Percentiles rank a stretch among this genome's conserved stretches.
Evolutionary conservation across 1,140 invertebrate genomes (phyloP).

Genomic region (Drosophila varians): DNA sequence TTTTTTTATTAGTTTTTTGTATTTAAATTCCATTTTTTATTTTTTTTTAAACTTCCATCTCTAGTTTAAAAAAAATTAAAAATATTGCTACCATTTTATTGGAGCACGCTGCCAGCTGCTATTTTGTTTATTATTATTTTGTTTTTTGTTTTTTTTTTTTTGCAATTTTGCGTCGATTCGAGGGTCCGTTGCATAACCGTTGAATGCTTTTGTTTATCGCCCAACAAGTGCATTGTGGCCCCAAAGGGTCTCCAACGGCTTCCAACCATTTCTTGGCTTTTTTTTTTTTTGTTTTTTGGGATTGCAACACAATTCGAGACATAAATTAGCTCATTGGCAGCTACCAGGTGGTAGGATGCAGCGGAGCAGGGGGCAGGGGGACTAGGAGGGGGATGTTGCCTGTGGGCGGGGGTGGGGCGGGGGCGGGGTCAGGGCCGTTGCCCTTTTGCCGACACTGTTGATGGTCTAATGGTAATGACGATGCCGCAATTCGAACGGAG

Average conservation of each 20-base stretch:
- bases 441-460: constrained; percentile 10
- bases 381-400: background rate
- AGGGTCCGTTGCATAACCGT: constrained; percentile 62
- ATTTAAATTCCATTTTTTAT: background rate
- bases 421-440: constrained; percentile 37
- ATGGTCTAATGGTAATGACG: constrained; percentile 31
- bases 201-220: constrained; percentile 5
- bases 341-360: background rate
- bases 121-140: constrained; percentile 35
- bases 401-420: constrained; percentile 1
- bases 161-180: constrained; percentile 36
- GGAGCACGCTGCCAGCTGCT: constrained; percentile 29
- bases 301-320: constrained; percentile 24
- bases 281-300: background rate
- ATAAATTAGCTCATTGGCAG: constrained; percentile 11
- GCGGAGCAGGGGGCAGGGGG: background rate
- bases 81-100: constrained; percentile 31
- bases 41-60: constrained; percentile 3
- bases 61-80: constrained; percentile 2
- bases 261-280: background rate
- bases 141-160: constrained; percentile 31
- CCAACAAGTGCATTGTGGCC: constrained; percentile 14
- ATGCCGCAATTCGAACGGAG: constrained; percentile 55
- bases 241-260: constrained; percentile 5
- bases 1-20: background rate